Evolutionary conservation across 2,888 invertebrate genomes (phyloP).

Genomic region (Troglohyphantes excavatus): DNA sequence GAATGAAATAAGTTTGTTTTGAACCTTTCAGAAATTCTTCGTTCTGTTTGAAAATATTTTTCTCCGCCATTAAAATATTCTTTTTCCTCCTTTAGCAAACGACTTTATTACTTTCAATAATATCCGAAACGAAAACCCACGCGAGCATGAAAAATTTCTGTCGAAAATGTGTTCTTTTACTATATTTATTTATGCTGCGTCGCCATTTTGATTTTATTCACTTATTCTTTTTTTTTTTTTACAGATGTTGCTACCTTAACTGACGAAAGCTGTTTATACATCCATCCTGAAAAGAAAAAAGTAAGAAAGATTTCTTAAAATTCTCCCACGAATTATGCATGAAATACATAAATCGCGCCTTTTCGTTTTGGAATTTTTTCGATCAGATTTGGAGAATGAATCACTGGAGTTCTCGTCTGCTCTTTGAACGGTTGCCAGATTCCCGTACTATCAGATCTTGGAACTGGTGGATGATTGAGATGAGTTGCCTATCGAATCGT

Average conservation of each 20-base stretch:
- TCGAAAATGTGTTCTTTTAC: too few species aligned
- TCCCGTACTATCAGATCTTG: background rate
- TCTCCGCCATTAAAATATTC: too few species aligned
- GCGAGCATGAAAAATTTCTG: too few species aligned
- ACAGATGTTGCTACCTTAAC: background rate
- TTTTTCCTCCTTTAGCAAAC: too few species aligned
- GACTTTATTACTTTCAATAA: too few species aligned
- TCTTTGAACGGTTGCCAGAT: conserved; percentile 1
- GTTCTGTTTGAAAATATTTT: too few species aligned
- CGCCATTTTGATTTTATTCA: too few species aligned
- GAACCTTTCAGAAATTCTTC: too few species aligned
- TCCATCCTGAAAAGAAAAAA: background rate
- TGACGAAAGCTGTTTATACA: background rate
- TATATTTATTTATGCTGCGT: too few species aligned
- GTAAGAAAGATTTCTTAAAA: background rate
- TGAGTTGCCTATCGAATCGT: background rate
- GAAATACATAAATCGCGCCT: background rate
- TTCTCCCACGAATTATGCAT: background rate
- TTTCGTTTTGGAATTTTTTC: background rate
- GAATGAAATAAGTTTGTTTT: too few species aligned
- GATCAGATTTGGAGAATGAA: background rate
- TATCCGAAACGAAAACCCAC: too few species aligned
- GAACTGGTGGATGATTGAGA: background rate
- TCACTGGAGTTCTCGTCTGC: background rate
- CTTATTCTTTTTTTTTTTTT: too few species aligned